Conservation (phyloP, 2,888 invertebrate genomes). For the Halictus ligatus region DNA sequence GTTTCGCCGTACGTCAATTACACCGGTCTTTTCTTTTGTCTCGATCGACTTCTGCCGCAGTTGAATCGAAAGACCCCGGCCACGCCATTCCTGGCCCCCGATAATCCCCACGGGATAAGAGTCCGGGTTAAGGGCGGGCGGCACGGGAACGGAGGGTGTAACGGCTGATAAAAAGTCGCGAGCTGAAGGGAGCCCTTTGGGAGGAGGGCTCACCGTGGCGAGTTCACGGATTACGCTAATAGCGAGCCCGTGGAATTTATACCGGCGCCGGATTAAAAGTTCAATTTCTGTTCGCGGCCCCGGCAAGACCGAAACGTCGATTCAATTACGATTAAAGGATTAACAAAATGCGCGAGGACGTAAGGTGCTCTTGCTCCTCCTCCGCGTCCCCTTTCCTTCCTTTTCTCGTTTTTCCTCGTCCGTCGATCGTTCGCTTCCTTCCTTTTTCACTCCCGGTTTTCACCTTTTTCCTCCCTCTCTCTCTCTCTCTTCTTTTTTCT, state of each 20-base stretch:
- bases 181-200: slow-evolving; percentile 17
- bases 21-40: slow-evolving; percentile 39
- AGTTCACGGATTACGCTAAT: slow-evolving; percentile 70
- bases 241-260: slow-evolving; percentile 61
- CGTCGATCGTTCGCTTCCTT: slow-evolving; percentile 1
- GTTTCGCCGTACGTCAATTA: slow-evolving; percentile 15
- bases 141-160: slow-evolving; percentile 10
- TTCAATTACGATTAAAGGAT: slow-evolving; percentile 67
- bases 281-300: slow-evolving; percentile 58
- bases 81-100: slow-evolving; percentile 35
- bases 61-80: slow-evolving; percentile 45
- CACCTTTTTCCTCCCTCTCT: neutral
- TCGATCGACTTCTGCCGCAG: slow-evolving; percentile 41
- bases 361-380: neutral
- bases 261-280: slow-evolving; percentile 62
- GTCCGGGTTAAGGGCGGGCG: slow-evolving; percentile 41
- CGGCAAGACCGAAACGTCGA: slow-evolving; percentile 48
- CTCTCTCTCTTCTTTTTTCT: neutral
- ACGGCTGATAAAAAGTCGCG: slow-evolving; percentile 68
- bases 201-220: slow-evolving; percentile 35
- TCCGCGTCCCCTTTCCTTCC: neutral
- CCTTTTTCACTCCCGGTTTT: neutral
- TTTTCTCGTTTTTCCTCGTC: neutral
- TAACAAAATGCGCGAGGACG: slow-evolving; percentile 33
- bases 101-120: slow-evolving; percentile 64